Conservation (phyloP, 2,113 vertebrate genomes). For the Lagenorhynchus albirostris region DNA sequence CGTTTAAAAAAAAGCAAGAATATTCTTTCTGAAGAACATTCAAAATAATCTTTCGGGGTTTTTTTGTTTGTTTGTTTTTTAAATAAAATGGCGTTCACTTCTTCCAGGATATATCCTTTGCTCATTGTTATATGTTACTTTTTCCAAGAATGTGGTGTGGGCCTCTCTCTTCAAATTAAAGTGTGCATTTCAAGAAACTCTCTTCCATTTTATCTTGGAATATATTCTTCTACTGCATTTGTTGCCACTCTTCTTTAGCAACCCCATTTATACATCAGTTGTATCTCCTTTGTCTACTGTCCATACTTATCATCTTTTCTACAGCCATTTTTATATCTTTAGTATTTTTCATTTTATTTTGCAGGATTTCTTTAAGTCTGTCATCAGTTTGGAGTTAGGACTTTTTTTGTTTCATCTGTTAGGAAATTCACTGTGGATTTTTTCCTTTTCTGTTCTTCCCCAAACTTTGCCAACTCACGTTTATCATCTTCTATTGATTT, state of each 20-base stretch:
- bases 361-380: background rate
- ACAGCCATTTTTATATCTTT: background rate
- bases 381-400: background rate
- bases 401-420: background rate
- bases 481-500: background rate
- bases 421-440: background rate
- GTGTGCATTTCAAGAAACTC: background rate
- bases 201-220: background rate
- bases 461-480: background rate
- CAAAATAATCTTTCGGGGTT: background rate
- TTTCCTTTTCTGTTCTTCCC: background rate
- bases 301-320: background rate
- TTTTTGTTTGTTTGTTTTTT: background rate
- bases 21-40: background rate
- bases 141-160: background rate
- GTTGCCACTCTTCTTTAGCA: background rate
- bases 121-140: background rate
- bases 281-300: background rate
- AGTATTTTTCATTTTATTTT: background rate
- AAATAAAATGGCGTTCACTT: background rate
- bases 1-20: background rate
- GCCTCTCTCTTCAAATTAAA: background rate
- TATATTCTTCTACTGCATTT: background rate
- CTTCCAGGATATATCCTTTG: background rate
- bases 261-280: background rate